These are phyloP conservation scores for Oplegnathus fasciatus DNA, from an alignment of 2,113 vertebrate species.

Conservation along the genomic window DNA sequence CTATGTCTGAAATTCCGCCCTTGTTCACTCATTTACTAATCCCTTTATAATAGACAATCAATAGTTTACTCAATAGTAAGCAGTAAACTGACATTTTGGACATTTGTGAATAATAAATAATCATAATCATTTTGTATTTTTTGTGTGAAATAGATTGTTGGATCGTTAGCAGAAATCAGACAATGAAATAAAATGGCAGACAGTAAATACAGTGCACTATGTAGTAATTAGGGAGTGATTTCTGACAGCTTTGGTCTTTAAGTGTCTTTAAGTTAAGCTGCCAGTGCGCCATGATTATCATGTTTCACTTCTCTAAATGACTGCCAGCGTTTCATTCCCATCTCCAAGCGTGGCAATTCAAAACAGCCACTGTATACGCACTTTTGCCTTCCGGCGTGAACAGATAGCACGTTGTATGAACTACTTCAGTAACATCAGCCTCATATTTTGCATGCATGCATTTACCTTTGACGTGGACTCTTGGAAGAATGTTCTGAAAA, in stretches of 20 bases:
- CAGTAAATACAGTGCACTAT: background rate
- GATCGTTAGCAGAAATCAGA: background rate
- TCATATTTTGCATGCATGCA: too few relatives aligned
- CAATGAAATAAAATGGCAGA: too few relatives aligned
- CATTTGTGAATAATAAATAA: background rate
- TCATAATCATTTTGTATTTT: background rate
- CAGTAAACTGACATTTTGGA: background rate
- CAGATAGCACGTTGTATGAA: background rate
- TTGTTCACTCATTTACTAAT: background rate
- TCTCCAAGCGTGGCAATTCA: fast-evolving
- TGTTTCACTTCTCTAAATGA: too few relatives aligned
- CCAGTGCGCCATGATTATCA: too few relatives aligned
- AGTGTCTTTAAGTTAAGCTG: background rate
- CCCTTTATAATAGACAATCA: background rate
- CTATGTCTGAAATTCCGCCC: background rate
- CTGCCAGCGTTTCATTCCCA: too few relatives aligned
- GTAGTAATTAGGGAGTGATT: background rate
- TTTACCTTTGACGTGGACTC: conserved; percentile 99
- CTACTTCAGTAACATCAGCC: background rate
- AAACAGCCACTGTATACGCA: background rate
- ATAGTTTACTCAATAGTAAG: background rate
- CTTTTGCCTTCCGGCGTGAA: background rate
- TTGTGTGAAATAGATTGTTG: background rate
- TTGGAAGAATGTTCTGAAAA: conserved; percentile 98
- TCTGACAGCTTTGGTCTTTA: background rate